Base-by-base conservation (phyloP, 2,113 vertebrate species). In the Aix galericulata region DNA sequence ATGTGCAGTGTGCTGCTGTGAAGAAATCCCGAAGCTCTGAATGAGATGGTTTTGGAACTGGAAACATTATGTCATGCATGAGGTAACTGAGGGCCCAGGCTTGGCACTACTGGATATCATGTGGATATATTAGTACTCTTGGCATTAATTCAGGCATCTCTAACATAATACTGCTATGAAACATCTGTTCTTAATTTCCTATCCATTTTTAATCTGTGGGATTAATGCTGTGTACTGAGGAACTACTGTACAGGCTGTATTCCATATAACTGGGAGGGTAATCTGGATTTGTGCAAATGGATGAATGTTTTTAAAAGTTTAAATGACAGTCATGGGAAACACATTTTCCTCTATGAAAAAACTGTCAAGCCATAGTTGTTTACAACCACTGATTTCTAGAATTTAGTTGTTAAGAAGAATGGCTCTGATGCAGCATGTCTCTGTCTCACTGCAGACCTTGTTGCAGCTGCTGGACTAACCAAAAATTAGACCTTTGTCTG, bases 121-220 rank as follows among this genome's bases (percentile, higher is more conserved):
- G 91, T 71, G 76, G 80, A 86, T 93, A 52, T 93, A 86, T 95
- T 92, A 94, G 46, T 63, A 88, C 86, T 86, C 86, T 67, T 88
- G 95, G 92, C 92, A 78, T 64, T 92, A 74, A 78, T 93, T 88
- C 73, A 93, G 88, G 63, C 76, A 38, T 83, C 59, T 81, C 75
- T 90, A 88, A 63, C 36, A 46, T 44, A 86, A 59, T 36, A 60
- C 73, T 81, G 82, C 92, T 93, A 93, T 66, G 67, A 91, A 95
- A 93, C 96, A 95, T 91, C 93, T 94, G 94, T 86, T 95, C 68
- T 66, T 90, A 88, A 93, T 96, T 95, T 97, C 14, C 91, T 72
- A 59, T 38, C 52, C 26, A 32, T 89, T 94, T 95, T 91, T 95
- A 94, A 96, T 95, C 94, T 68, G 36, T 75, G 86, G 86, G 93